These are phyloP conservation scores for Hafferia zeledoni DNA, from an alignment of 2,797 vertebrate genomes.

Conservation along the genomic window DNA sequence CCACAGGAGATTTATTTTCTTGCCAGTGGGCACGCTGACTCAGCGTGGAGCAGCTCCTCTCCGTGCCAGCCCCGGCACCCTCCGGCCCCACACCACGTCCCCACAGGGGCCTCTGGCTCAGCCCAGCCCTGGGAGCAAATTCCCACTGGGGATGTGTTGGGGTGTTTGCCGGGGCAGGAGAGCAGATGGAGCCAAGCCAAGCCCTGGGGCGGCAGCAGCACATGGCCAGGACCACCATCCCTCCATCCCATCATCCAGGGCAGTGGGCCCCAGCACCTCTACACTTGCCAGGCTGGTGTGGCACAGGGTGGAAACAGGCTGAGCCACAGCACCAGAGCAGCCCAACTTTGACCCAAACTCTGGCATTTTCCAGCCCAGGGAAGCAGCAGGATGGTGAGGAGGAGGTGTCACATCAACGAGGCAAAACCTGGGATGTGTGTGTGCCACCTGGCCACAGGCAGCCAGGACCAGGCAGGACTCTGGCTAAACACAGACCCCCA, in stretches of 20 bases:
- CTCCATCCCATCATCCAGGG: not conserved
- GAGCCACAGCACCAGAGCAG: not conserved
- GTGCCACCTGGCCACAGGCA: not conserved
- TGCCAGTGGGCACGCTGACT: not conserved
- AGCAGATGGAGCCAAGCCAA: not conserved
- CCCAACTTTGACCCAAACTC: not conserved
- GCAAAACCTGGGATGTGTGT: not conserved
- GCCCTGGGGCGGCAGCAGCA: not conserved
- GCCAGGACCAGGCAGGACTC: not conserved
- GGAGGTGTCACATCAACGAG: fast-evolving
- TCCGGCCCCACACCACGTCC: fast-evolving
- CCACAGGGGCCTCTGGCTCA: fast-evolving
- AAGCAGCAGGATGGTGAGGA: not conserved
- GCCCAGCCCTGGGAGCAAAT: not conserved
- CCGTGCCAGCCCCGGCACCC: not conserved
- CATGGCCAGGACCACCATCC: fast-evolving
- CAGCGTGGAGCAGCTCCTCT: not conserved
- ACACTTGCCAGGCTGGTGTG: fast-evolving
- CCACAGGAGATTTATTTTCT: slow-evolving; percentile 18
- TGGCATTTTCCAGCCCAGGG: not conserved
- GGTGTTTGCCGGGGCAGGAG: fast-evolving
- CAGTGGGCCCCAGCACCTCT: not conserved
- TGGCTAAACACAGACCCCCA: not conserved
- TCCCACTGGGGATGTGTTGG: fast-evolving
- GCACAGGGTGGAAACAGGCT: not conserved